phyloP scores from a whole-genome alignment of 2,113 vertebrate genomes.

The Heliornis fulica region DNA sequence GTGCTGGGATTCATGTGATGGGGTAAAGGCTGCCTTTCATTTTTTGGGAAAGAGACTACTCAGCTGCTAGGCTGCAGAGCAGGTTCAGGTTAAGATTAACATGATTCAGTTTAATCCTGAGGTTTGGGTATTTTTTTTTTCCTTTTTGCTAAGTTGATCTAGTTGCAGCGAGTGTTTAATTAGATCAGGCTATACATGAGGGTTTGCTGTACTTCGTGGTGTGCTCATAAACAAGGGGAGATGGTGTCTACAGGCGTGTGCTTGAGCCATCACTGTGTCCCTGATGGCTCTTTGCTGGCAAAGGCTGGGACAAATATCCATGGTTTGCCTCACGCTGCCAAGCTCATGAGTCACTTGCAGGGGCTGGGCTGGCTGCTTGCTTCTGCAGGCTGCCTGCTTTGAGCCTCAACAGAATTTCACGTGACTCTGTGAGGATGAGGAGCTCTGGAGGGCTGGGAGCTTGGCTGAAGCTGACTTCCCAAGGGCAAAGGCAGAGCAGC shows the following conservation, averaged over 20 bases:
- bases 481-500: neutral
- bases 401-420: neutral
- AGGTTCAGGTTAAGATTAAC: neutral
- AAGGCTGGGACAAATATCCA: neutral
- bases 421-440: neutral
- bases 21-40: neutral
- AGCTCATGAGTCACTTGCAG: neutral
- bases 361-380: neutral
- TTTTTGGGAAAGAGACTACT: neutral
- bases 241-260: neutral
- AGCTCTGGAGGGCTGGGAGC: neutral
- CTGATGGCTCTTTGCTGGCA: neutral
- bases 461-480: neutral
- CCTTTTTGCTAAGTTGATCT: neutral
- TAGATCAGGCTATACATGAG: neutral
- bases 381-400: neutral
- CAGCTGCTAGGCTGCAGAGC: neutral
- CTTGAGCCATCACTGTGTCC: neutral
- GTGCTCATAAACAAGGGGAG: neutral
- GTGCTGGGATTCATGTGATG: fast-evolving
- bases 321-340: neutral
- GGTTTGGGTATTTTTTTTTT: too few species aligned
- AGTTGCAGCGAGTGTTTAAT: neutral
- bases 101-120: neutral
- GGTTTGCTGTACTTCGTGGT: neutral